These are phyloP conservation scores for Columba guinea DNA, from an alignment of 2,797 vertebrate genomes.

Conservation along the genomic window DNA sequence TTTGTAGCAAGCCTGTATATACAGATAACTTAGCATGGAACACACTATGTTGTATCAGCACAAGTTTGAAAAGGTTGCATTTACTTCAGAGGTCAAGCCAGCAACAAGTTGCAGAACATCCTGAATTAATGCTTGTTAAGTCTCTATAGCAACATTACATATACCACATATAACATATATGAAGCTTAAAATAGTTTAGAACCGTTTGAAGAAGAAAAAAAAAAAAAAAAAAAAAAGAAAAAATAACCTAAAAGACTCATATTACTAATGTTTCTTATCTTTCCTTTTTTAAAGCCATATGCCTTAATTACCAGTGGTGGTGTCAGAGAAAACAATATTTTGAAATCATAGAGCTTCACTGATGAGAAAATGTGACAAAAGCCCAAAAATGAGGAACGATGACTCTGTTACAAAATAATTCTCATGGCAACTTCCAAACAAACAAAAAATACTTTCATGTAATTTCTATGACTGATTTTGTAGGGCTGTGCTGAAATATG, in stretches of 20 bases:
- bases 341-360: background rate
- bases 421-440: background rate
- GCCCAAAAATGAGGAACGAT: background rate
- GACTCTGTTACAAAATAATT: background rate
- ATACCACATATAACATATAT: background rate
- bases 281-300: conserved; percentile 25
- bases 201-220: background rate
- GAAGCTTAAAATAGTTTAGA: background rate
- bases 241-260: background rate
- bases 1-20: background rate
- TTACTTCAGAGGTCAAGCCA: background rate
- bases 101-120: background rate
- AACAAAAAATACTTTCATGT: background rate
- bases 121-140: background rate
- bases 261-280: background rate
- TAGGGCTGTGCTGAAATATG: background rate
- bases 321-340: background rate
- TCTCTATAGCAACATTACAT: background rate
- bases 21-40: background rate
- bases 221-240: background rate
- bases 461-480: background rate
- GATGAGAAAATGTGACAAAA: background rate
- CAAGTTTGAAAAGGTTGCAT: background rate
- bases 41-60: background rate
- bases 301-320: conserved; percentile 37